Evolutionary conservation across 2,797 vertebrate genomes (phyloP), one percentile per base, ranked within the genome.

Genomic region (Anguilla marmorata): DNA sequence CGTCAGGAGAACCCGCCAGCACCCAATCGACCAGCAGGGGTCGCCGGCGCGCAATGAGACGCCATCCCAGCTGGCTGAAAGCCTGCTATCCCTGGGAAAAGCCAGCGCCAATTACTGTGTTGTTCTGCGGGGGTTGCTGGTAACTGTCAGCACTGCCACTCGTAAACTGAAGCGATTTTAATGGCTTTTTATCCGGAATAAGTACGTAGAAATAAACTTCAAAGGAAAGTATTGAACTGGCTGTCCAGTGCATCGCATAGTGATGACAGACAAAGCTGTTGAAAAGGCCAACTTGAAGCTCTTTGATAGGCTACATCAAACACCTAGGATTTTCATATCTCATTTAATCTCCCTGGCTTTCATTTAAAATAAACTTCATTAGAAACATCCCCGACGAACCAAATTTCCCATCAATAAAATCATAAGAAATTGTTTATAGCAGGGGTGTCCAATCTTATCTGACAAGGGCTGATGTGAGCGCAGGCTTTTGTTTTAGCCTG

Each of bases 371-470:
- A n/a, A 80, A 80, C 19, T 45, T 80, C 24, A 80, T 79, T 21
- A 79, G 21, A 79, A 48, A n/a, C 33, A 74, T 19, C 14, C 2
- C 24, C 30, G n/a, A 19, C 9, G 27, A 1, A 41, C 50, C 69
- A 85, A 76, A 48, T 76, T 48, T 89, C 54, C 54, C 56, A 85
- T 79, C 16, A 86, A 86, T 90, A 89, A 87, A 85, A 89, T 79
- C 86, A 52, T 54, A 52, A 58, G 45, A 19, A 66, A 37, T 60
- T 88, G 89, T 86, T 84, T 89, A 89, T 79, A 85, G n/a, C 63
- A n/a, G 63, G 63, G n/a, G n/a, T 11, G 63, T 69, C 24, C 9
- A 69, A 69, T 69, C 6, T 6, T 0, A 63, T 24, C 19, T 21
- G 60, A 63, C n/a, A 63, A 69, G 63, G 63, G 63, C 63, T 8